phyloP scores from a whole-genome alignment of 2,888 invertebrate genomes.

The Xestoiulus laeticollis region DNA sequence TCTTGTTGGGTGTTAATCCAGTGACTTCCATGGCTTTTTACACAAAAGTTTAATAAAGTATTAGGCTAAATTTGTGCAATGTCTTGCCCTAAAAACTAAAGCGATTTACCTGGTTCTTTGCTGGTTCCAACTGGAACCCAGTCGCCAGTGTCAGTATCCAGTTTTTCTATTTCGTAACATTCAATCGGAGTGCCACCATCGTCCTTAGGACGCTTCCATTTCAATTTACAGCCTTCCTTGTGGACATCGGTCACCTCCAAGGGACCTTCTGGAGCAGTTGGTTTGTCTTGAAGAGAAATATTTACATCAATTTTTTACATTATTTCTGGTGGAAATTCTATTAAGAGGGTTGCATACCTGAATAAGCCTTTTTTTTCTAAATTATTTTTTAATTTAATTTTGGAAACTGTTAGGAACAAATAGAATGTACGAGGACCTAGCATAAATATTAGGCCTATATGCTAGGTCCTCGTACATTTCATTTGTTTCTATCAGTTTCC shows the following conservation, averaged over 20 bases:
- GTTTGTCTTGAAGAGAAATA: slow-evolving; percentile 76
- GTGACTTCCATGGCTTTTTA: slow-evolving; percentile 66
- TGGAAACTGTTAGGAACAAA: too few relatives aligned
- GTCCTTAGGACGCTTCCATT: slow-evolving; percentile 95
- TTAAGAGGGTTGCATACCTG: too few relatives aligned
- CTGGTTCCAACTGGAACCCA: slow-evolving; percentile 78
- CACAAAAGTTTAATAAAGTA: background rate
- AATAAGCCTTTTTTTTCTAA: too few relatives aligned
- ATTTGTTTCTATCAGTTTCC: too few relatives aligned
- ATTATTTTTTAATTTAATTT: too few relatives aligned
- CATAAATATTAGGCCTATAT: too few relatives aligned
- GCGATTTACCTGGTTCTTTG: slow-evolving; percentile 77
- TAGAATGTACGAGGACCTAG: too few relatives aligned
- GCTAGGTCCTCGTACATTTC: too few relatives aligned
- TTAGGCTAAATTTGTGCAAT: background rate
- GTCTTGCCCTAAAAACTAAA: background rate
- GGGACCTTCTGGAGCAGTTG: slow-evolving; percentile 87
- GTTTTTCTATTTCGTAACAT: slow-evolving; percentile 90
- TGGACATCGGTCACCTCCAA: slow-evolving; percentile 88
- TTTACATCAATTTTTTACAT: background rate
- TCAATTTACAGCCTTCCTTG: slow-evolving; percentile 91
- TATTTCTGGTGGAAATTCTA: too few relatives aligned
- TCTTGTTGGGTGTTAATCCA: slow-evolving; percentile 64
- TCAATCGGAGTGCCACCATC: slow-evolving; percentile 94
- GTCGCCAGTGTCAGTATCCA: slow-evolving; percentile 78